These are phyloP conservation scores for Hystrix cristata DNA, from an alignment of 2,113 vertebrate species.

Conservation along the genomic window DNA sequence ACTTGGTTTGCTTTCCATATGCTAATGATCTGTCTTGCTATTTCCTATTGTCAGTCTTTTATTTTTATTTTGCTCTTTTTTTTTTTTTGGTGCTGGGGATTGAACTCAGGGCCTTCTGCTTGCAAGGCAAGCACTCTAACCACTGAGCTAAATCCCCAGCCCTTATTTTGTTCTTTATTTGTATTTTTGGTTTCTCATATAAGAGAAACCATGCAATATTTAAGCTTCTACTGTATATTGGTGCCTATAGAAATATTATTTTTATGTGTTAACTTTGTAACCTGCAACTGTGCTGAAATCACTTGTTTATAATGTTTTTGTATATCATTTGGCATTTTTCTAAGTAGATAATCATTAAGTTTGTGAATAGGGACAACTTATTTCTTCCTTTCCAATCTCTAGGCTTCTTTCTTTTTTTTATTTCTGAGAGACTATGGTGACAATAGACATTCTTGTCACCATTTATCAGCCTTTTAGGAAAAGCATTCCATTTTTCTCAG, in stretches of 20 bases:
- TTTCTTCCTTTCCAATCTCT: not conserved
- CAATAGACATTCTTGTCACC: not conserved
- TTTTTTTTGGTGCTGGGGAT: not conserved
- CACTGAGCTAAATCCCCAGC: too few relatives aligned
- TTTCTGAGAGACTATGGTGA: not conserved
- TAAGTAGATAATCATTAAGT: constrained; percentile 1
- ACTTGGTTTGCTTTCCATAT: not conserved
- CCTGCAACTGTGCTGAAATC: not conserved
- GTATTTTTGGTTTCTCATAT: not conserved
- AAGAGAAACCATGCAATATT: not conserved
- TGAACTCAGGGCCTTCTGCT: too few relatives aligned
- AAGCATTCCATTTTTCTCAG: not conserved
- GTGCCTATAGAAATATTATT: not conserved
- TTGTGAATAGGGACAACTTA: not conserved
- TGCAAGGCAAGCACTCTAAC: too few relatives aligned
- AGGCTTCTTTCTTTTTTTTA: not conserved
- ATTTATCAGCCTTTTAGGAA: not conserved
- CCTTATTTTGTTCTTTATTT: not conserved
- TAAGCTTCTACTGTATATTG: not conserved
- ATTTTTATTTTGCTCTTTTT: not conserved
- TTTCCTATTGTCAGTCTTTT: not conserved
- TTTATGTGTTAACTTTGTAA: not conserved
- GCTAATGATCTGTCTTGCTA: not conserved
- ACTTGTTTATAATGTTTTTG: not conserved
- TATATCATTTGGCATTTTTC: constrained; percentile 11